Evolutionary conservation across 2,888 invertebrate genomes (phyloP).

Genomic region (Exocentrus adspersus): DNA sequence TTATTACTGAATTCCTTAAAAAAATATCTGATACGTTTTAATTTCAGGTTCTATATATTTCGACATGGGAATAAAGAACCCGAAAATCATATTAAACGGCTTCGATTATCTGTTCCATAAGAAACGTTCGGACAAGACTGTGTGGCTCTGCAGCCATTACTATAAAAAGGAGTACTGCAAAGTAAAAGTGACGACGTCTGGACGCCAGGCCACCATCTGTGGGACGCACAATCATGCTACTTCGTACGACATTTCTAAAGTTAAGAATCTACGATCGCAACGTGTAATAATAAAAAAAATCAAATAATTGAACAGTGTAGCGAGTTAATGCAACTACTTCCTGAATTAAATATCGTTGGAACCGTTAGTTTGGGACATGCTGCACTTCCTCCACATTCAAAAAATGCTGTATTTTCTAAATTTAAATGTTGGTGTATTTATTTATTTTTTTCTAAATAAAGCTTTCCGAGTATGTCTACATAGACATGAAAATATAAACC

Average conservation of each 20-base stretch:
- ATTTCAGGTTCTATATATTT: conserved; percentile 49
- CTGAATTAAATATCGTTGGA: no score
- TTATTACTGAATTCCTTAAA: no score
- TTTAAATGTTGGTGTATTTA: no score
- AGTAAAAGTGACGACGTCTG: conserved; percentile 43
- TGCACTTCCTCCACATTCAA: no score
- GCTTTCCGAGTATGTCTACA: no score
- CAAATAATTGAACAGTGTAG: not conserved
- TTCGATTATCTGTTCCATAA: conserved; percentile 42
- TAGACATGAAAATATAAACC: no score
- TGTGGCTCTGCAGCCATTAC: conserved; percentile 43
- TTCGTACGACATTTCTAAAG: conserved; percentile 14
- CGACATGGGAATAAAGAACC: conserved; percentile 45
- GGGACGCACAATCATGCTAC: conserved; percentile 29
- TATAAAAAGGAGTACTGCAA: conserved; percentile 47
- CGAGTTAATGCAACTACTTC: no score
- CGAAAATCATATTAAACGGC: conserved; percentile 50
- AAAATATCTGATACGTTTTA: conserved; percentile 7
- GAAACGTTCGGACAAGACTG: conserved; percentile 30
- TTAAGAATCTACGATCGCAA: conserved; percentile 19
- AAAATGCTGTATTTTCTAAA: no score
- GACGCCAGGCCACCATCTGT: conserved; percentile 41
- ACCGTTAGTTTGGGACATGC: no score
- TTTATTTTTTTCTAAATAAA: no score
- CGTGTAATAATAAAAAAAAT: conserved; percentile 2